Base-by-base conservation (phyloP, 2,797 vertebrate genomes). In the Megalops cyprinoides region DNA sequence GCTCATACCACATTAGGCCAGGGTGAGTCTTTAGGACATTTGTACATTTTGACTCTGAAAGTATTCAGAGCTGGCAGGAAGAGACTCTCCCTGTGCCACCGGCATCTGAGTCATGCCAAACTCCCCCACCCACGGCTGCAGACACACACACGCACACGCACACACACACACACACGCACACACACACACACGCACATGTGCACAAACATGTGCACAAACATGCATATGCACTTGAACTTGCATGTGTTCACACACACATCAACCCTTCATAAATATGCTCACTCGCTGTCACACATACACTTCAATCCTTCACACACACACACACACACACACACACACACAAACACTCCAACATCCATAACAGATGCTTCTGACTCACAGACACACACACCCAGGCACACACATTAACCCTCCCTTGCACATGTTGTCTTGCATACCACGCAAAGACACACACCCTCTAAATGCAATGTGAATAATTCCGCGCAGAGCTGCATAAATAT, bases 11-110 rank as follows among this genome's bases (percentile, higher is more conserved):
- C 78, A 79, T 62, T 82, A 83, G 83, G 76, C 84, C 79, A 74
- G 82, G 86, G 86, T 87, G 88, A 82, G 88, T 82, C 86, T 84
- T 84, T 83, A 87, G 79, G 60, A 82, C 89, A 87, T 85, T 93
- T 91, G 76, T 76, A 77, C 25, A 71, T 78, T 87, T 86, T 89
- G 87, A 87, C 88, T 91, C 81, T 89, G 89, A 90, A 95, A 94
- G 86, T 92, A 94, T 93, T 93, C 83, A 84, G 89, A 93, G 87
- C 93, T 95, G 93, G 93, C 93, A 92, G 85, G 83, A 18, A 46
- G 87, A 90, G 92, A 91, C 90, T 86, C 87, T 88, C 84, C 88
- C 85, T 85, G 85, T 91, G 90, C 89, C 90, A 89, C 76, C 91
- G 91, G 89, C 90, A 91, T 93, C 89, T 90, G 90, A 93, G 89